Evolutionary conservation across 2,888 invertebrate genomes (phyloP).

Genomic region (Hypolimnas misippus): DNA sequence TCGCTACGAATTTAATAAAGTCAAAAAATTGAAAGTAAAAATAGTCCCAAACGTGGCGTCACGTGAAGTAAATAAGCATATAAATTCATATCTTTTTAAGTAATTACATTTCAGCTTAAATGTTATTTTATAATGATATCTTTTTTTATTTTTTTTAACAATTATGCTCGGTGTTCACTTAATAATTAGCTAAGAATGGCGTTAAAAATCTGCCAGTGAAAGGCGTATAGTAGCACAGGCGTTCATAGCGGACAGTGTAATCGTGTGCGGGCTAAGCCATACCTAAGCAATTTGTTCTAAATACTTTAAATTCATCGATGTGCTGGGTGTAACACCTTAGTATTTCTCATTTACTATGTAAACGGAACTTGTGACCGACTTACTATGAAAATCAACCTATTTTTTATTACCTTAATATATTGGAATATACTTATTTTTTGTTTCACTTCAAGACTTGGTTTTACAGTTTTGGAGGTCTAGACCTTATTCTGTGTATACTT

Average conservation of each 20-base stretch:
- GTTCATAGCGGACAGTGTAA: conserved; percentile 8
- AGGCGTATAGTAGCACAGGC: conserved; percentile 8
- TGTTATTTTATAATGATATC: neutral
- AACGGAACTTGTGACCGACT: conserved; percentile 27
- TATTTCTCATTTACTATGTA: conserved; percentile 21
- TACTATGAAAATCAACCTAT: conserved; percentile 12
- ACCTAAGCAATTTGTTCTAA: conserved; percentile 27
- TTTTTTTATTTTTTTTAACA: neutral
- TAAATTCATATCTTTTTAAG: neutral
- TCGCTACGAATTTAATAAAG: neutral
- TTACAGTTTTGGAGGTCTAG: no score
- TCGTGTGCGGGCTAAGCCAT: conserved; percentile 13
- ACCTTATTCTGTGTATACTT: no score
- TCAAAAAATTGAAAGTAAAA: conserved; percentile 1
- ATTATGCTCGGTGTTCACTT: neutral
- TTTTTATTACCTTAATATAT: conserved; percentile 11
- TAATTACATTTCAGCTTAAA: neutral
- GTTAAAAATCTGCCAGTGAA: conserved; percentile 7
- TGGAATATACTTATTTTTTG: no score
- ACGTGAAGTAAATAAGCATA: neutral
- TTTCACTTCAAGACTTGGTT: no score
- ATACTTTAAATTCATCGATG: conserved; percentile 25
- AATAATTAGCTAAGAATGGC: neutral
- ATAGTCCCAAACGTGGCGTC: neutral
- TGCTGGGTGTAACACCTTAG: conserved; percentile 29